Evolutionary conservation across 2,113 vertebrate genomes (phyloP).

Genomic region (Oophaga pumilio): DNA sequence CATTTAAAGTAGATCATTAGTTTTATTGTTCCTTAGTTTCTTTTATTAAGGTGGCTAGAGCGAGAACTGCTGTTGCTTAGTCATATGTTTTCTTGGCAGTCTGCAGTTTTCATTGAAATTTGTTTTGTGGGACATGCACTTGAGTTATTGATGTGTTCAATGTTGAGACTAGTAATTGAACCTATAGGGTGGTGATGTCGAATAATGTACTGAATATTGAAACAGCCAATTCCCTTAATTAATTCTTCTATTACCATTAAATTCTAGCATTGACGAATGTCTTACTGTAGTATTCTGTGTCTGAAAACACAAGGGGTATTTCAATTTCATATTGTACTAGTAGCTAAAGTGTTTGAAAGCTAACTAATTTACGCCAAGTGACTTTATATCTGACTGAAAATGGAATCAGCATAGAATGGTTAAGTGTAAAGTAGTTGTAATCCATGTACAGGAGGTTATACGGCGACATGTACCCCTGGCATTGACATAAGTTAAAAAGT

Average conservation of each 20-base stretch:
- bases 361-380: too few relatives aligned
- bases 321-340: not conserved
- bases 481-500: slow-evolving; percentile 52
- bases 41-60: not conserved
- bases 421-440: too few relatives aligned
- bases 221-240: not conserved
- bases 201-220: not conserved
- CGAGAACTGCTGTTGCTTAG: not conserved
- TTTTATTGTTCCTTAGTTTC: not conserved
- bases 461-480: not conserved
- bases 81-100: not conserved
- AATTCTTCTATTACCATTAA: not conserved
- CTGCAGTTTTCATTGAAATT: not conserved
- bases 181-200: not conserved
- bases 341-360: not conserved
- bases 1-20: slow-evolving; percentile 6
- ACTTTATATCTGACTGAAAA: too few relatives aligned
- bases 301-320: not conserved
- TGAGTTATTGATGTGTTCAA: not conserved
- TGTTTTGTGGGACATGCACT: not conserved
- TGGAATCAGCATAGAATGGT: too few relatives aligned
- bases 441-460: too few relatives aligned
- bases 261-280: not conserved
- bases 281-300: not conserved
- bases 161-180: not conserved